Evolutionary conservation across 2,888 invertebrate genomes (phyloP).

Genomic region (Tetheella fluctuosa): DNA sequence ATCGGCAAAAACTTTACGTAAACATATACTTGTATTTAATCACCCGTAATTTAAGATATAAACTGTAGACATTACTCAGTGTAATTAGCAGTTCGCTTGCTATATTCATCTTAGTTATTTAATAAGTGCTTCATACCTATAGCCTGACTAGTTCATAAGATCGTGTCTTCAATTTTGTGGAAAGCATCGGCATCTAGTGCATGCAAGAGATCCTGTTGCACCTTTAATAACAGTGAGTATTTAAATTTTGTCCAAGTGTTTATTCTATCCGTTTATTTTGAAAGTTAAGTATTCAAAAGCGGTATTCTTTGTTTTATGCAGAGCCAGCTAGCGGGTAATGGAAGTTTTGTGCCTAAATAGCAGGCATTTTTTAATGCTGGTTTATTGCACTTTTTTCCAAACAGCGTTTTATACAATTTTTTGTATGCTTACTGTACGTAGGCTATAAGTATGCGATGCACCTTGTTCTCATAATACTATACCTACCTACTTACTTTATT

Average conservation of each 20-base stretch:
- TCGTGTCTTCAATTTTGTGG: slow-evolving; percentile 72
- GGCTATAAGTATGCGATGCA: background rate
- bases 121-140: slow-evolving; percentile 43
- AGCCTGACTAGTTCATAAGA: slow-evolving; percentile 45
- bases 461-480: too few species aligned
- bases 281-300: background rate
- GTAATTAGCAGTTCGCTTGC: slow-evolving; percentile 31
- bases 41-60: slow-evolving; percentile 36
- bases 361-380: background rate
- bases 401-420: background rate
- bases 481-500: too few species aligned
- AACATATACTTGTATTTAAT: slow-evolving; percentile 46
- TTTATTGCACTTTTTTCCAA: background rate
- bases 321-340: background rate
- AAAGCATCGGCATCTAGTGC: slow-evolving; percentile 71
- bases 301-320: background rate
- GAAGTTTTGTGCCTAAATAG: background rate
- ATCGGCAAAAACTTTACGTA: slow-evolving; percentile 76
- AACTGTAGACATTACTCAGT: slow-evolving; percentile 44
- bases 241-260: slow-evolving; percentile 39
- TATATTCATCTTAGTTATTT: slow-evolving; percentile 26
- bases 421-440: background rate
- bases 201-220: slow-evolving; percentile 76
- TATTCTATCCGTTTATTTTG: slow-evolving; percentile 4
- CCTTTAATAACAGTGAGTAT: slow-evolving; percentile 75